Evolutionary conservation across 2,113 vertebrate species (phyloP).

Genomic region (Epinephelus fuscoguttatus): DNA sequence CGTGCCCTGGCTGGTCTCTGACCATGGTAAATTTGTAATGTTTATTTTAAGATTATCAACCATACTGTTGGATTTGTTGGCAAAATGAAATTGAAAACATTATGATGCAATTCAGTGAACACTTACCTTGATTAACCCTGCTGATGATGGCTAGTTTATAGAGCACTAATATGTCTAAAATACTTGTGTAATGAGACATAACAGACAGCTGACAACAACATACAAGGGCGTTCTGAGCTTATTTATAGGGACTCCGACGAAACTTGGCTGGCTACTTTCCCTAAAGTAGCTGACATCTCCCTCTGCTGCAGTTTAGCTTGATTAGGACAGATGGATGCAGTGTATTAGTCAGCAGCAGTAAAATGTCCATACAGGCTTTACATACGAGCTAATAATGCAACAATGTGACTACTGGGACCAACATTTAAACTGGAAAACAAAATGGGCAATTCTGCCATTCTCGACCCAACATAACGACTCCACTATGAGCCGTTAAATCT

Average conservation of each 20-base stretch:
- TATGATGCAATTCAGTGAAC: neutral
- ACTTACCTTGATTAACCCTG: neutral
- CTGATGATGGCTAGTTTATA: neutral
- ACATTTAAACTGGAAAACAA: conserved; percentile 56
- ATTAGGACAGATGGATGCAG: conserved; percentile 20
- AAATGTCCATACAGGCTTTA: conserved; percentile 19
- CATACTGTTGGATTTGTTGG: neutral
- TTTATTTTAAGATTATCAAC: neutral
- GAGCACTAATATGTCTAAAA: neutral
- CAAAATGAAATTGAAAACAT: neutral
- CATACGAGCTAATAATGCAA: conserved; percentile 23
- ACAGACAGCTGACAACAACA: neutral
- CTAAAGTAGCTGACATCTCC: conserved; percentile 24
- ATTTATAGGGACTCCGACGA: neutral
- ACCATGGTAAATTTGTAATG: neutral
- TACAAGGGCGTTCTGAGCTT: neutral
- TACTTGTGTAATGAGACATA: neutral
- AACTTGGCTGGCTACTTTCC: conserved; percentile 15
- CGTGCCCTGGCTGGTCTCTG: neutral
- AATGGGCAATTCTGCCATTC: conserved; percentile 43
- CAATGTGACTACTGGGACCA: conserved; percentile 12
- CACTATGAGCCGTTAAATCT: conserved; percentile 47
- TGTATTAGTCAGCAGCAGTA: conserved; percentile 11
- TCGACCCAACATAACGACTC: conserved; percentile 26
- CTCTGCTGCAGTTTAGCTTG: conserved; percentile 23